A percentile compares a stretch with the other conserved stretches of the same genome.
phyloP scores from a whole-genome alignment of 2,888 invertebrate species.

The Actias luna region DNA sequence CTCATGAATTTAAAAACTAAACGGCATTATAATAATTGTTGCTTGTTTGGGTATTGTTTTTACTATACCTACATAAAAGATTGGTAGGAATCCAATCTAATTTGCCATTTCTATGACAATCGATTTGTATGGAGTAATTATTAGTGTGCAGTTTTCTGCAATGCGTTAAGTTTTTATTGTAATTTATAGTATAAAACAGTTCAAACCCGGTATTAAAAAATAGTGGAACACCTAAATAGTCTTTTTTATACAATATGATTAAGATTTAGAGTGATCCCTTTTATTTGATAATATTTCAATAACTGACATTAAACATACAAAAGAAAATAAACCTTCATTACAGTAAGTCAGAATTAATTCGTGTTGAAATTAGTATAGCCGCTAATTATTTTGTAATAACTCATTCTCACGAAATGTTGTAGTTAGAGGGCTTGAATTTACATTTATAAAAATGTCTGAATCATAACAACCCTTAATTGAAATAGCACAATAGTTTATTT shows the following conservation, averaged over 20 bases:
- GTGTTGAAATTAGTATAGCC: not conserved
- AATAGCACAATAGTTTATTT: not conserved
- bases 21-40: not conserved
- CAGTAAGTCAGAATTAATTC: not conserved
- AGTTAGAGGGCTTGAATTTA: not conserved
- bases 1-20: not conserved
- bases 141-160: not conserved
- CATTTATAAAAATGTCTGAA: not conserved
- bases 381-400: conserved; percentile 6
- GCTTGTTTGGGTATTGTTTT: not conserved
- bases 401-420: conserved; percentile 7
- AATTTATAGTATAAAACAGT: not conserved
- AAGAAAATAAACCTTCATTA: not conserved
- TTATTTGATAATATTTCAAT: no score
- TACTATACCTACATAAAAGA: not conserved
- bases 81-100: not conserved
- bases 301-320: not conserved
- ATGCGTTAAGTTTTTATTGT: not conserved
- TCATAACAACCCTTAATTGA: not conserved
- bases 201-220: not conserved
- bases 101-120: not conserved
- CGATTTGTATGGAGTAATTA: not conserved
- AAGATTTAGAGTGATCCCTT: no score
- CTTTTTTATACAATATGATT: no score
- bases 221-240: not conserved